Base-by-base conservation (phyloP, 2,797 vertebrate genomes). In the Channallabes apus region DNA sequence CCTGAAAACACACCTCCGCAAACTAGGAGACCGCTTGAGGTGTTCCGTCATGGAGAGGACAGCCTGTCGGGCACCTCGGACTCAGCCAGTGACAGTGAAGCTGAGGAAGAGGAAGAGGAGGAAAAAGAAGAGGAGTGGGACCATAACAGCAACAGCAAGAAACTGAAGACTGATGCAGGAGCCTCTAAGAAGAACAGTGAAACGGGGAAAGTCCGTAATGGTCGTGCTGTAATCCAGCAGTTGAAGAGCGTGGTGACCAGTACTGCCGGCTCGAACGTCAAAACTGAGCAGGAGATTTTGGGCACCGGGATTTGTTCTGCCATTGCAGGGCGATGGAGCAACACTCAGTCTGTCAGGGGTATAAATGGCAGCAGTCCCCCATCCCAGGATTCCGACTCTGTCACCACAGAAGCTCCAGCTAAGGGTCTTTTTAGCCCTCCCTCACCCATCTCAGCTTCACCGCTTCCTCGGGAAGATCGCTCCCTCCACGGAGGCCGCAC, bases 171-270 rank as follows among this genome's bases (percentile, higher is more conserved):
- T 18, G 92, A 90, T 32, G 92, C 91, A 77, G 83, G 71, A 3
- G 12, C 56, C 6, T 3, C 56, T 20, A 86, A 64, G 0, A 6
- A 68, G 86, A 62, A 89, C 89, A 83, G 87, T 18, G 82, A 77
- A 8, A 2, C 29, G 51, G 51, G 73, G 89, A 90, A 93, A 90
- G 88, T 92, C 71, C 94, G 94, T 86, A 94, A 94, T 11, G 94
- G 94, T 12, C 93, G 94, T 6, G 94, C 96, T 0, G 95, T 97
- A 77, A 97, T 97, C 91, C 95, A 96, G 88, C 96, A 96, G 82
- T 93, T 95, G 1, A 96, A 96, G 86, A 94, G 92, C 0, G 90
- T 91, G 0, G 93, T 93, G 84, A 89, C 91, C 80, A 91, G 91
- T 14, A 90, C 94, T 0, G 82, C 92, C 85, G 86, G 92, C 90